A percentile compares a stretch with the other conserved stretches of the same genome.
Evolutionary conservation across 2,888 invertebrate genomes (phyloP).

Genomic region (Teinopalpus imperialis): DNA sequence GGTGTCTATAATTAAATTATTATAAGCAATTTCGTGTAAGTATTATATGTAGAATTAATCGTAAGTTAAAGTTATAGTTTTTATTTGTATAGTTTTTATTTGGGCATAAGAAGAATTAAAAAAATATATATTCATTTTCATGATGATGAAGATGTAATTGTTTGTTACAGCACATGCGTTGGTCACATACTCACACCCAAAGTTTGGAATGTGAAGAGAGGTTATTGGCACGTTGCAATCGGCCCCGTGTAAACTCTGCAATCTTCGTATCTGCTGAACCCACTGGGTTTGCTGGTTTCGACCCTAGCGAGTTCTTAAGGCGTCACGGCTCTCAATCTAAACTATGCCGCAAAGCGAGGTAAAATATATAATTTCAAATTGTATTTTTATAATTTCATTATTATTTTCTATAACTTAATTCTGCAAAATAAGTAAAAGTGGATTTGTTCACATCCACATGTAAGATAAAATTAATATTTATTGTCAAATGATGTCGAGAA

Average conservation of each 20-base stretch:
- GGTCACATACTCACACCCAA: constrained; percentile 85
- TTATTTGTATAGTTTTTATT: too few relatives aligned
- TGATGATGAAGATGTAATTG: too few relatives aligned
- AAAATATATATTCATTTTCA: too few relatives aligned
- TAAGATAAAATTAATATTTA: too few relatives aligned
- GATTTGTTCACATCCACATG: too few relatives aligned
- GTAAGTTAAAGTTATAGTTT: too few relatives aligned
- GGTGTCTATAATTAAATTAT: constrained; percentile 44
- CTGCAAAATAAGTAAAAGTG: too few relatives aligned
- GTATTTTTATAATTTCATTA: too few relatives aligned
- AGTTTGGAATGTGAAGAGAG: constrained; percentile 84
- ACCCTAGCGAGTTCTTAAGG: constrained; percentile 90
- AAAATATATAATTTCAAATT: too few relatives aligned
- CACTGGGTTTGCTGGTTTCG: constrained; percentile 88
- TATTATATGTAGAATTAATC: constrained; percentile 28
- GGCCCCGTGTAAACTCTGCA: constrained; percentile 92
- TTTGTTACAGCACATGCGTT: constrained; percentile 84
- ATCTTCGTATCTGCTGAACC: constrained; percentile 91
- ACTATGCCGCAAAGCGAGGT: constrained; percentile 89
- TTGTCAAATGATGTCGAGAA: too few relatives aligned
- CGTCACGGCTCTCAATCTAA: constrained; percentile 91
- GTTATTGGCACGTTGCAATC: constrained; percentile 79
- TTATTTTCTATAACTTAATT: too few relatives aligned
- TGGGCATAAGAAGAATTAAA: too few relatives aligned
- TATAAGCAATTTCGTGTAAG: constrained; percentile 49